Base-by-base conservation (phyloP, 2,888 invertebrate species). In the Hylaea fasciaria region DNA sequence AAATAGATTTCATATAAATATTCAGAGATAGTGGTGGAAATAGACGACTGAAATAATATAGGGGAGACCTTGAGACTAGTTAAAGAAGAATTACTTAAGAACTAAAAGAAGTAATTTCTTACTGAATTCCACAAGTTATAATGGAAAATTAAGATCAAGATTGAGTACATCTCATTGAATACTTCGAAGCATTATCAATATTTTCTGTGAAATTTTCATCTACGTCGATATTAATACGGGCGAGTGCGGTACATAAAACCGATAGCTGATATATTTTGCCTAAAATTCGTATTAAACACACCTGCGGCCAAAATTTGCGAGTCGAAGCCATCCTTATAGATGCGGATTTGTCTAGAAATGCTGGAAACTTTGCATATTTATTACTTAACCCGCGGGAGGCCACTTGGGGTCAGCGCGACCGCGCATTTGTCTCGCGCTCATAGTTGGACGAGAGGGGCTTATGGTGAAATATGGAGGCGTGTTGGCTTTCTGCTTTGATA, bases 331-430 rank as follows among this genome's bases (percentile, higher is more conserved):
- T 81, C 82, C 81, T 78, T 81, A 65, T 82, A 82, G 82, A 81
- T 80, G 80, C 79, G 82, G 81, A 84, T 86, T 86, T 82, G 82
- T 86, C 85, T 84, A 79, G 82, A 83, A 82, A 82, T 83, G 79
- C 77, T 80, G 73, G 81, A 82, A 87, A 89, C 81, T 88, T 86
- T 85, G 85, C 87, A 86, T 86, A 87, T 86, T 88, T 86, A 88
- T 87, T 80, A 78, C 78, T 79, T 76, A 86, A 86, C 83, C 83
- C 75, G 65, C 69, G 65, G 68, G 70, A 66, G 73, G 75, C 72
- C 70, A 71, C 74, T 65, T 56, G 64, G 71, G 74, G 77, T 73
- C 74, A 71, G 69, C 69, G 73, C 65, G 72, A 68, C 71, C 81
- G 68, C 65, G 71, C 72, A 76, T 77, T 75, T 78, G 76, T 80